phyloP scores from a whole-genome alignment of 2,888 invertebrate species.

The Synergus umbraculus region DNA sequence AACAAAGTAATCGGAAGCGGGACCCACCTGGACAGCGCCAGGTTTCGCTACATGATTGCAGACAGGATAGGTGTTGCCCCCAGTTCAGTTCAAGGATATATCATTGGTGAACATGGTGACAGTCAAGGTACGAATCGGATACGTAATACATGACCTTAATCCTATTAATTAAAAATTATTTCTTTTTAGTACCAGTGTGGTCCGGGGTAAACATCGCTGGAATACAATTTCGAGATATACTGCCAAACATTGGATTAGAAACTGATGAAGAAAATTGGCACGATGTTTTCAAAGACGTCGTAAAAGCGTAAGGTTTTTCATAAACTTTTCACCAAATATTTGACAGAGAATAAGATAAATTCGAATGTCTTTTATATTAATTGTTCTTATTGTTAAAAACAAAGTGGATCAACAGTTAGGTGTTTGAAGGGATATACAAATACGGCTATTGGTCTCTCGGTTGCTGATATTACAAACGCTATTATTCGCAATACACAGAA shows the following conservation, averaged over 20 bases:
- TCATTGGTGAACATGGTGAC: constrained; percentile 85
- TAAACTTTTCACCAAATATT: constrained; percentile 11
- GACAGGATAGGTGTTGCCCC: constrained; percentile 80
- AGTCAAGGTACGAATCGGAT: constrained; percentile 78
- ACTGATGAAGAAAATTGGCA: constrained; percentile 79
- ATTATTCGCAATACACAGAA: constrained; percentile 77
- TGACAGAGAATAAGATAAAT: background rate
- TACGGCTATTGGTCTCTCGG: constrained; percentile 79
- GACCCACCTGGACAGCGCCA: constrained; percentile 82
- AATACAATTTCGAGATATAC: constrained; percentile 78
- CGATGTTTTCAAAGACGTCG: constrained; percentile 79
- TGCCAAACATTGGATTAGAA: constrained; percentile 77
- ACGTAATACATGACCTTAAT: background rate
- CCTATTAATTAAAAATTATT: background rate
- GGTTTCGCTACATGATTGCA: constrained; percentile 81
- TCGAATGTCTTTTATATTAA: background rate
- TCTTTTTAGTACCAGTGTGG: constrained; percentile 79
- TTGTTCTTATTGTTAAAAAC: background rate
- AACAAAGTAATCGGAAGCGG: constrained; percentile 82
- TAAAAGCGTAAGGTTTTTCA: constrained; percentile 66
- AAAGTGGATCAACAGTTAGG: constrained; percentile 79
- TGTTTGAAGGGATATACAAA: constrained; percentile 80
- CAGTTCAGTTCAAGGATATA: constrained; percentile 80
- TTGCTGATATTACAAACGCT: constrained; percentile 76
- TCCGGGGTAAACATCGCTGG: constrained; percentile 81